These are phyloP conservation scores for Pterocles gutturalis DNA, from an alignment of 2,113 vertebrate species.

Conservation along the genomic window DNA sequence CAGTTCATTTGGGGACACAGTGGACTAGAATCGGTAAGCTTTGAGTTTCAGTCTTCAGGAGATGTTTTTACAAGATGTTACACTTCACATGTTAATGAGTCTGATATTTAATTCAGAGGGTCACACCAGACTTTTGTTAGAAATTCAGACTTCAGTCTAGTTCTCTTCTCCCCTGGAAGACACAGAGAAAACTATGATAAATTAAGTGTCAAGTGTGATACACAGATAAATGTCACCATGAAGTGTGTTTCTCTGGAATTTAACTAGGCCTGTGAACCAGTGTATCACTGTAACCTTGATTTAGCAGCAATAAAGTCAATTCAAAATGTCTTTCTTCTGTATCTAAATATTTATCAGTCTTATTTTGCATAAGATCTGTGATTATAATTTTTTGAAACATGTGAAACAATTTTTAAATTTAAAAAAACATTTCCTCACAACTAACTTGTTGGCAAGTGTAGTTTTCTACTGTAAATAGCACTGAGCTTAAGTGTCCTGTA, in stretches of 20 bases:
- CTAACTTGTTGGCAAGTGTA: neutral
- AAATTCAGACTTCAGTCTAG: neutral
- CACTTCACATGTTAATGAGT: conserved; percentile 17
- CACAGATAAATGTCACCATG: conserved; percentile 1
- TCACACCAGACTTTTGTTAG: neutral
- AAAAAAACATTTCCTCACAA: neutral
- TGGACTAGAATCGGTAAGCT: neutral
- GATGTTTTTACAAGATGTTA: neutral
- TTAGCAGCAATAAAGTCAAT: neutral
- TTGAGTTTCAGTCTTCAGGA: neutral
- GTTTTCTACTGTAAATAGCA: neutral
- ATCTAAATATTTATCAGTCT: neutral
- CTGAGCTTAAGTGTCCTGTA: neutral
- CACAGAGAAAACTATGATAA: conserved; percentile 28
- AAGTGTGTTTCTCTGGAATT: neutral
- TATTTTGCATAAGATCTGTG: neutral
- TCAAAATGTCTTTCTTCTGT: neutral
- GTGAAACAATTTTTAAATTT: neutral
- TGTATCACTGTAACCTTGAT: neutral
- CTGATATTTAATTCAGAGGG: neutral
- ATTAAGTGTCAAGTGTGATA: conserved; percentile 48
- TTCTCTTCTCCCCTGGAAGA: neutral
- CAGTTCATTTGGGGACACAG: neutral
- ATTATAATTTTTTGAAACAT: neutral
- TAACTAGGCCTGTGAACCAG: neutral